Percentiles rank a stretch among this genome's conserved stretches.
Conservation (phyloP, 2,113 vertebrate species). For the Megaceryle torquata region DNA sequence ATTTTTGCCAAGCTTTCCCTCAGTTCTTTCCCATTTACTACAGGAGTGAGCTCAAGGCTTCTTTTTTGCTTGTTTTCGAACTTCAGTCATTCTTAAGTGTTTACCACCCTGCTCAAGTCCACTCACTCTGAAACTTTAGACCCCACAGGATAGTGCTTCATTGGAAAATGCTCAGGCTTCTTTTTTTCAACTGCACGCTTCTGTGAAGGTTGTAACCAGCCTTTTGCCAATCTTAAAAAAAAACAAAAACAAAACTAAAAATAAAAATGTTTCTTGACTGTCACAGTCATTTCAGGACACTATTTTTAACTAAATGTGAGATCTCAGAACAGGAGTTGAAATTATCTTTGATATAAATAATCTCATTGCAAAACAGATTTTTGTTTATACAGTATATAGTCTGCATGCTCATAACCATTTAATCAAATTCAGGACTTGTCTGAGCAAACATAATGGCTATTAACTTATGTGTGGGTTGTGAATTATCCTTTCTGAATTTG, state of each 20-base stretch:
- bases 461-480: background rate
- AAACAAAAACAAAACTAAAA: background rate
- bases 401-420: background rate
- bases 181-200: background rate
- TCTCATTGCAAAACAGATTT: background rate
- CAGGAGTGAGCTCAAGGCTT: slow-evolving; percentile 46
- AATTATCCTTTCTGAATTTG: slow-evolving; percentile 13
- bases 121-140: background rate
- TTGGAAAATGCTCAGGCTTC: background rate
- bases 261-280: background rate
- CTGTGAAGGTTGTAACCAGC: background rate
- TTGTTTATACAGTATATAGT: background rate
- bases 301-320: background rate
- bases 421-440: slow-evolving; percentile 41
- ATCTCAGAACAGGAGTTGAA: background rate
- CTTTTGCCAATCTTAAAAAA: background rate
- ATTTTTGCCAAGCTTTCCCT: slow-evolving; percentile 60
- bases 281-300: background rate
- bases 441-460: slow-evolving; percentile 28
- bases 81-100: slow-evolving; percentile 51
- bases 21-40: slow-evolving; percentile 46
- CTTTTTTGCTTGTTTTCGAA: slow-evolving; percentile 42
- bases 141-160: background rate
- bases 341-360: background rate
- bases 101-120: slow-evolving; percentile 33